Evolutionary conservation across 2,113 vertebrate species (phyloP).

Genomic region (Phyllostomus discolor): DNA sequence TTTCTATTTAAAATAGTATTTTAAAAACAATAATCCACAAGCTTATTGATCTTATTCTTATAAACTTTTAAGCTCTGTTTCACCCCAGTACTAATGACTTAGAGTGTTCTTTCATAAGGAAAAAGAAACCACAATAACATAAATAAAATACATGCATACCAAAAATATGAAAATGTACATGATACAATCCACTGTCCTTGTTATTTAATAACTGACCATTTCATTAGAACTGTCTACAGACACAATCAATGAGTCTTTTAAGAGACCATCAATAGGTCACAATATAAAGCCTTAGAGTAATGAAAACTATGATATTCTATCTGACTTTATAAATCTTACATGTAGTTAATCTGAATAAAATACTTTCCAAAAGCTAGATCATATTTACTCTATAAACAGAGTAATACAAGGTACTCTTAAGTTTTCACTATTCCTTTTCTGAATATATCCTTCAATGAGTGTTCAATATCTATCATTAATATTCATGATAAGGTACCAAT

Average conservation of each 20-base stretch:
- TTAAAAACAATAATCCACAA: not conserved
- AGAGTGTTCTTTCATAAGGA: not conserved
- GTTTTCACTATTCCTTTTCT: conserved; percentile 14
- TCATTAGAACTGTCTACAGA: not conserved
- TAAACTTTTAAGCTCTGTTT: not conserved
- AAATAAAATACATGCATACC: not conserved
- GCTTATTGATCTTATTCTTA: not conserved
- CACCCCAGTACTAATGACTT: not conserved
- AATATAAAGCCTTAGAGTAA: not conserved
- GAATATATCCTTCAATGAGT: not conserved
- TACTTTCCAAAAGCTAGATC: not conserved
- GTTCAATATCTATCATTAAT: not conserved
- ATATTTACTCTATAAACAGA: not conserved
- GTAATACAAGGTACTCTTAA: not conserved
- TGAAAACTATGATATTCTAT: not conserved
- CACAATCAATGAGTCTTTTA: not conserved
- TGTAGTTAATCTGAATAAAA: not conserved
- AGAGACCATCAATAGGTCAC: not conserved
- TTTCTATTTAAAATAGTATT: not conserved
- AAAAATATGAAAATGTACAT: not conserved
- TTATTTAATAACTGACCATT: not conserved
- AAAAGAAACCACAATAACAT: not conserved
- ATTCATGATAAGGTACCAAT: not conserved
- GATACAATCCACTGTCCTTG: not conserved
- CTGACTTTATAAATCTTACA: not conserved